Percentiles rank a stretch among this genome's conserved stretches.
Evolutionary conservation across 2,888 invertebrate genomes (phyloP).

Genomic region (Drosophila neutralis): DNA sequence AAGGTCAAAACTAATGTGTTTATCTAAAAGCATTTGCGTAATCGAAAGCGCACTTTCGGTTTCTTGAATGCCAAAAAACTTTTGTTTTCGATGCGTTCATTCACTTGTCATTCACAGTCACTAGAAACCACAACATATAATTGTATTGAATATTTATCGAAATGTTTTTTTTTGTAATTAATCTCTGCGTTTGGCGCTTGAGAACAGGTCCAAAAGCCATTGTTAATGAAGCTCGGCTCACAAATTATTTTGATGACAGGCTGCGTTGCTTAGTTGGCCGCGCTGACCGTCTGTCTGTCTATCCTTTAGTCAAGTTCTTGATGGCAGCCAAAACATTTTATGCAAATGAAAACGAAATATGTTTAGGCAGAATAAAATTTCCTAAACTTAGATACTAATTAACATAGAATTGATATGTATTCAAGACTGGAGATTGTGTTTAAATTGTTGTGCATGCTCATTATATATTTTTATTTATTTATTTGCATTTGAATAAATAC

Average conservation of each 20-base stretch:
- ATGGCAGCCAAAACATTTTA: slow-evolving; percentile 52
- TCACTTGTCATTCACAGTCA: slow-evolving; percentile 52
- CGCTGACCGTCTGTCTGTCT: slow-evolving; percentile 22
- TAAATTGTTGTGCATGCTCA: slow-evolving; percentile 20
- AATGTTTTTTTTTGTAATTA: slow-evolving; percentile 54
- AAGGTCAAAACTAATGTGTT: slow-evolving; percentile 67
- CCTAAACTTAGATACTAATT: slow-evolving; percentile 52
- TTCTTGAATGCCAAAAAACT: slow-evolving; percentile 51
- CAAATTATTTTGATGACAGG: slow-evolving; percentile 46
- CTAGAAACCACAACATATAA: slow-evolving; percentile 3
- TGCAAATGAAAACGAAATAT: slow-evolving; percentile 72
- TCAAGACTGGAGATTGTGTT: slow-evolving; percentile 15
- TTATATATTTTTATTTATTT: slow-evolving; percentile 53
- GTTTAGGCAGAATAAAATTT: slow-evolving; percentile 52
- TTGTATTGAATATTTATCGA: slow-evolving; percentile 52
- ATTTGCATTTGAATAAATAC: slow-evolving; percentile 54
- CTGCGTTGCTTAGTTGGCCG: slow-evolving; percentile 12
- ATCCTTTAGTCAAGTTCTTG: slow-evolving; percentile 50
- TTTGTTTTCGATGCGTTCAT: slow-evolving; percentile 75
- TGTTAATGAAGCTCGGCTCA: slow-evolving; percentile 56
- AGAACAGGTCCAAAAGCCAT: slow-evolving; percentile 65
- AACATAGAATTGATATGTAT: slow-evolving; percentile 62
- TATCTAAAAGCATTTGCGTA: slow-evolving; percentile 65
- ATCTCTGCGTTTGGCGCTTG: slow-evolving; percentile 51
- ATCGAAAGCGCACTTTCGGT: slow-evolving; percentile 66